phyloP scores from a whole-genome alignment of 2,888 invertebrate species.

The Andrena camellia region DNA sequence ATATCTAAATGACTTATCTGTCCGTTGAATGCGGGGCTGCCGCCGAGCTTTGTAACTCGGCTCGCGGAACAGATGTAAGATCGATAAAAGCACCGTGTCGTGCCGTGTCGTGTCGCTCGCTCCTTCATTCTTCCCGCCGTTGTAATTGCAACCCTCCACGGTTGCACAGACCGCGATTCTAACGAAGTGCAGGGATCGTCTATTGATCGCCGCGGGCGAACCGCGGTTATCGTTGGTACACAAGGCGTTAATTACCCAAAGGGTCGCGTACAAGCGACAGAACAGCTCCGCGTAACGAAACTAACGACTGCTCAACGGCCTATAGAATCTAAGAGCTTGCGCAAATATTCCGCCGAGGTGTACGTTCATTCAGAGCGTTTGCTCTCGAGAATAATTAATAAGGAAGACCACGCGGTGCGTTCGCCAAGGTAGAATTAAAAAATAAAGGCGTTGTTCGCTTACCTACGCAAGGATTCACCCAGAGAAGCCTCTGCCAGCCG shows the following conservation, averaged over 20 bases:
- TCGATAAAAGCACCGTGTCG: slow-evolving; percentile 71
- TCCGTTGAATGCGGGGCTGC: slow-evolving; percentile 68
- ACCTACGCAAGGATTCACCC: slow-evolving; percentile 98
- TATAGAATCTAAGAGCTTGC: background rate
- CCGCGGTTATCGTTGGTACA: background rate
- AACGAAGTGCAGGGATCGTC: slow-evolving; percentile 24
- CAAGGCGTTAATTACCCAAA: no score
- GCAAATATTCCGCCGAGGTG: background rate
- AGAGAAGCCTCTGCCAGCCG: slow-evolving; percentile 95
- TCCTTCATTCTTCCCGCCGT: slow-evolving; percentile 46
- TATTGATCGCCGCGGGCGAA: background rate
- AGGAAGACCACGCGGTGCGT: background rate
- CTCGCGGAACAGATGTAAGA: slow-evolving; percentile 56
- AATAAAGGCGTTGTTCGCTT: slow-evolving; percentile 84
- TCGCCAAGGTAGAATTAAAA: background rate
- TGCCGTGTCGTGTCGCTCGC: slow-evolving; percentile 38
- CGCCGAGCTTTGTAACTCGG: slow-evolving; percentile 68
- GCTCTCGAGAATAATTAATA: background rate
- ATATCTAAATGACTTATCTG: slow-evolving; percentile 83
- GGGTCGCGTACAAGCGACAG: no score
- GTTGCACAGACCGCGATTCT: slow-evolving; percentile 16
- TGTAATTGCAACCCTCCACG: slow-evolving; percentile 56
- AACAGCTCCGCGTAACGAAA: background rate
- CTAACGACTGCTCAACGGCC: background rate
- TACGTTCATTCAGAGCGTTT: background rate